Conservation (phyloP, 2,888 invertebrate species). For the Caenorhabditis sinica region DNA sequence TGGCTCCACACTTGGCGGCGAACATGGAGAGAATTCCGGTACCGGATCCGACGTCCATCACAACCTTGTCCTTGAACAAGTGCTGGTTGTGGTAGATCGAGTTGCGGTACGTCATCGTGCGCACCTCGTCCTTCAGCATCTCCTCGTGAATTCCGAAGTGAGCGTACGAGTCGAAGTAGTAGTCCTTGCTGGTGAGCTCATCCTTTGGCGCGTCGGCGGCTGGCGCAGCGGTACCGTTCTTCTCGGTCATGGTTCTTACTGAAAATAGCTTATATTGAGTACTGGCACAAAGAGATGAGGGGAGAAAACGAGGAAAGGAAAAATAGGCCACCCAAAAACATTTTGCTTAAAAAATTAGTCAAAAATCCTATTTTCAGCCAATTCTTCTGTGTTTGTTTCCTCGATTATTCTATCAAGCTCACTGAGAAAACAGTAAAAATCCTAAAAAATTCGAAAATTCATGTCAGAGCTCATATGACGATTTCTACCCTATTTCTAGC, state of each 20-base stretch:
- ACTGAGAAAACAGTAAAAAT: no score
- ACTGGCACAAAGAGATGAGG: background rate
- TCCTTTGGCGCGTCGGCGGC: slow-evolving; percentile 9
- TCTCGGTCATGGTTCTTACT: slow-evolving; percentile 31
- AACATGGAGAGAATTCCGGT: slow-evolving; percentile 99
- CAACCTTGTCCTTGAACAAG: slow-evolving; percentile 90
- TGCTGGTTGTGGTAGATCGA: slow-evolving; percentile 96
- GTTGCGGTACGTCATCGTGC: slow-evolving; percentile 97
- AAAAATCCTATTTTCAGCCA: no score
- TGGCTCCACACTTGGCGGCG: slow-evolving; percentile 98
- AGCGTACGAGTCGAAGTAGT: slow-evolving; percentile 99
- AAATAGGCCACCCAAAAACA: background rate
- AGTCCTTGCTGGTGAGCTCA: slow-evolving; percentile 98
- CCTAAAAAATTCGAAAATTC: no score
- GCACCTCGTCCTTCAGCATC: slow-evolving; percentile 99
- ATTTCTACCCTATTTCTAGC: no score
- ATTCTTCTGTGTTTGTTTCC: no score
- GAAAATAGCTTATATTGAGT: background rate
- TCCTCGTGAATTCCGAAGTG: slow-evolving; percentile 99
- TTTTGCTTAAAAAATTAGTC: no score
- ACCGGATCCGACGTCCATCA: slow-evolving; percentile 98
- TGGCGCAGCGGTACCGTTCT: slow-evolving; percentile 8
- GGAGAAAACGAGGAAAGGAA: background rate
- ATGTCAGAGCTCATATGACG: no score
- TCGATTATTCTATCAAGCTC: no score